Evolutionary conservation across 2,113 vertebrate species (phyloP).

Genomic region (Caretta caretta): DNA sequence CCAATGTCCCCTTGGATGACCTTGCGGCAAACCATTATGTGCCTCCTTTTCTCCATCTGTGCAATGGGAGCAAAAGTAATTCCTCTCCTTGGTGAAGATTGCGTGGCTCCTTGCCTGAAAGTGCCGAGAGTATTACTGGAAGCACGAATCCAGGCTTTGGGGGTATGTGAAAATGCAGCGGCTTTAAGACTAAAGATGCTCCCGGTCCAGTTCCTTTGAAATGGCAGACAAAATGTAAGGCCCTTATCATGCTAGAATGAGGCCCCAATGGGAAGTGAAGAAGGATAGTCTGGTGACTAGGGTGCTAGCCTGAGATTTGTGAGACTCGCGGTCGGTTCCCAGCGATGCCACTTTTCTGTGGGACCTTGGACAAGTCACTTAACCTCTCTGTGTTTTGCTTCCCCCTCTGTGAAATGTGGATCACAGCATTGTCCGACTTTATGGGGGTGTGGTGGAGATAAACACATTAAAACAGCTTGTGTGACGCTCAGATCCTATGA

Average conservation of each 20-base stretch:
- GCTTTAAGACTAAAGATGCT: background rate
- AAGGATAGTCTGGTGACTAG: background rate
- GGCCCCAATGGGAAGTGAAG: background rate
- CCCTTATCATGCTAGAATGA: background rate
- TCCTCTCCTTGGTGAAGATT: background rate
- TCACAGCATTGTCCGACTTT: background rate
- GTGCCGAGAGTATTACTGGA: background rate
- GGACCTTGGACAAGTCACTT: background rate
- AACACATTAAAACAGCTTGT: background rate
- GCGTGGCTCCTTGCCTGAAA: background rate
- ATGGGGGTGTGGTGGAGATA: background rate
- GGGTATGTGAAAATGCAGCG: background rate
- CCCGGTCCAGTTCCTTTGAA: background rate
- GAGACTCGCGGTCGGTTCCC: background rate
- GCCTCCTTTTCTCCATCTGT: background rate
- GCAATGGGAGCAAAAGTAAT: background rate
- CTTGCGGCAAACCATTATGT: rapidly evolving
- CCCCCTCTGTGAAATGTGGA: background rate
- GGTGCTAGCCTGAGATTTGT: background rate
- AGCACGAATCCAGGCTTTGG: background rate
- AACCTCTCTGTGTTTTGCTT: background rate
- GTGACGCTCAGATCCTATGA: background rate
- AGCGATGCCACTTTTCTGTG: background rate
- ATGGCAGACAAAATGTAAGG: background rate
- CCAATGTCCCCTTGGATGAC: background rate